These are phyloP conservation scores for Rhinolophus ferrumequinum DNA, from an alignment of 2,113 vertebrate genomes.

Conservation along the genomic window DNA sequence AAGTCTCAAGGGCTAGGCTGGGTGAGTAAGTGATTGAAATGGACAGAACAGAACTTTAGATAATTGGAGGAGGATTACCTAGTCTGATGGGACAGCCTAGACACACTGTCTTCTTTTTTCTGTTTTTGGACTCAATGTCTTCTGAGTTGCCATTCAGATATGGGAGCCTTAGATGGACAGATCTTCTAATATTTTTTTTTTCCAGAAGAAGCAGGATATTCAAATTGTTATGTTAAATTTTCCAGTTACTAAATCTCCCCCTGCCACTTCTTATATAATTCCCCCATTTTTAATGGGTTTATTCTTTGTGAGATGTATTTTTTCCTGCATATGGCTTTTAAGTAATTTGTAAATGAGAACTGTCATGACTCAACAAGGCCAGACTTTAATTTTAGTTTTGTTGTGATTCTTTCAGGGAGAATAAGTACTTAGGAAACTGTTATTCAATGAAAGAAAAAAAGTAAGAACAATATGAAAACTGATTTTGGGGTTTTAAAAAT, in stretches of 20 bases:
- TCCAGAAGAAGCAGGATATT: neutral
- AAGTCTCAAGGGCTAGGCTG: neutral
- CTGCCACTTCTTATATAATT: neutral
- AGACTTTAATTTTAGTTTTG: constrained; percentile 33
- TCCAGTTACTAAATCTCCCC: neutral
- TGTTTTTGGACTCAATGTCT: neutral
- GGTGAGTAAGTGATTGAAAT: neutral
- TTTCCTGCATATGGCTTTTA: constrained; percentile 44
- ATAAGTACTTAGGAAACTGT: constrained; percentile 13
- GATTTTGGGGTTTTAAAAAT: constrained; percentile 2
- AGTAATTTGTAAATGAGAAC: neutral
- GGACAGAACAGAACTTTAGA: neutral
- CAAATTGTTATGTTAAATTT: neutral
- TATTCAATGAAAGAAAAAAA: neutral
- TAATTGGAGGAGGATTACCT: neutral
- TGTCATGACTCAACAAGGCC: neutral
- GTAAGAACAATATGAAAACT: neutral
- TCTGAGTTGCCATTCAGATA: neutral
- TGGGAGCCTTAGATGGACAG: neutral
- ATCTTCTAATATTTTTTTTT: neutral
- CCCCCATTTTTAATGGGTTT: neutral
- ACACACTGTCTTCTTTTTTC: neutral
- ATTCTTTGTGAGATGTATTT: neutral
- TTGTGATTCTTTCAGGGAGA: neutral
- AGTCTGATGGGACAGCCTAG: neutral